phyloP scores from a whole-genome alignment of 2,888 invertebrate species.

The Volucella zonaria region DNA sequence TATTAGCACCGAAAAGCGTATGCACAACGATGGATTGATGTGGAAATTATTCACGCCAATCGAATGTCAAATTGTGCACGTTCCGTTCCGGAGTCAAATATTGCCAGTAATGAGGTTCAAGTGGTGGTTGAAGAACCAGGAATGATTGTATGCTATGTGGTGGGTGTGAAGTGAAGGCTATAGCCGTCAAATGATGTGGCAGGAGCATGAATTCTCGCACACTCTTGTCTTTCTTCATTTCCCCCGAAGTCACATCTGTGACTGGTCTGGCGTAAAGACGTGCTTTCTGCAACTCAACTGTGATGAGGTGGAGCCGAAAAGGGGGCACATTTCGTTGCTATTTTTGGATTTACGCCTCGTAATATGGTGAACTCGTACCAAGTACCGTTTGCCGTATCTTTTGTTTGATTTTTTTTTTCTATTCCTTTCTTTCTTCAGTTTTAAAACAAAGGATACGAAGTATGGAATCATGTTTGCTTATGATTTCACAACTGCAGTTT shows the following conservation, averaged over 20 bases:
- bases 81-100: slow-evolving; percentile 66
- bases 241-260: slow-evolving; percentile 30
- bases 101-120: slow-evolving; percentile 66
- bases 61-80: slow-evolving; percentile 74
- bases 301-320: background rate
- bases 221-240: slow-evolving; percentile 36
- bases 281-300: slow-evolving; percentile 26
- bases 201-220: slow-evolving; percentile 33
- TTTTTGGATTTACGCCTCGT: slow-evolving; percentile 29
- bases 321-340: slow-evolving; percentile 11
- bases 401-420: slow-evolving; percentile 21
- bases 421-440: background rate
- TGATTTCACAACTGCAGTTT: slow-evolving; percentile 51
- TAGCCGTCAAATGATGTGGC: slow-evolving; percentile 21
- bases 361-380: slow-evolving; percentile 29
- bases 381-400: slow-evolving; percentile 31
- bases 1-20: slow-evolving; percentile 69
- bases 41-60: slow-evolving; percentile 74
- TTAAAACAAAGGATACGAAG: slow-evolving; percentile 40
- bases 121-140: slow-evolving; percentile 33
- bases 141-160: background rate
- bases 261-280: slow-evolving; percentile 49
- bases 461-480: slow-evolving; percentile 36
- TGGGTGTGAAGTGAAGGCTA: slow-evolving; percentile 1
- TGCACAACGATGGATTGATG: slow-evolving; percentile 66